Evolutionary conservation across 2,888 invertebrate species (phyloP), one percentile per base, ranked within the genome.

Genomic region (Rosalia funebris): DNA sequence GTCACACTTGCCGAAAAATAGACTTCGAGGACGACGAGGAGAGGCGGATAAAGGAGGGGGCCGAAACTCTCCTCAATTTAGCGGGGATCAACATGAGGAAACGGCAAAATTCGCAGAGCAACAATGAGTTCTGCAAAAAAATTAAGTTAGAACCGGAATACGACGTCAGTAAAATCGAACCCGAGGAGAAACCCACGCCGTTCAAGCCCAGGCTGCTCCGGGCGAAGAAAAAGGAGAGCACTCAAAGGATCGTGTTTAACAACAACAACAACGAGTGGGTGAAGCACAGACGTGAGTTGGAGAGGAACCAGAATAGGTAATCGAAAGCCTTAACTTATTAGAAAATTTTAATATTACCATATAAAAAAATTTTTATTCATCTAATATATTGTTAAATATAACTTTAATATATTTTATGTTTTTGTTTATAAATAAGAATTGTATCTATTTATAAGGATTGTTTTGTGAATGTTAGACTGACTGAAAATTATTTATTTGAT

Each of bases 31-130:
- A 87, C 45, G 89, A 89, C 70, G 89, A 90, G 78, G 87, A 87
- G 71, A 84, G 89, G 66, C 88, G 88, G 72, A 89, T 91, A 66
- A 90, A 88, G 37, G 91, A 91, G 78, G 92, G 92, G 59, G 92
- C 92, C 0, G 91, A 92, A 73, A 92, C 91, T 0, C 81, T 92
- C 63, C 82, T 92, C 41, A 91, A 92, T 77, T 82, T 92, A 57
- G 92, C 92, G 0, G 90, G 91, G 15, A 79, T 82, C 52, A 70
- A 77, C 11, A 78, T 79, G 36, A 68, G 78, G 42, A 81, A 78
- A 59, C 76, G 81, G 48, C 70, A 66, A 45, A 73, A 69, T 60
- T 72, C 74, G 9, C 58, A 57, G 36, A 66, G 53, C 37, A 34
- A 50, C n/a, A 67, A 68, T 12, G 66, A 66, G 16, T 47, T 46